A percentile compares a stretch with the other conserved stretches of the same genome.
Conservation (phyloP, 2,113 vertebrate genomes). For the Tautogolabrus adspersus region DNA sequence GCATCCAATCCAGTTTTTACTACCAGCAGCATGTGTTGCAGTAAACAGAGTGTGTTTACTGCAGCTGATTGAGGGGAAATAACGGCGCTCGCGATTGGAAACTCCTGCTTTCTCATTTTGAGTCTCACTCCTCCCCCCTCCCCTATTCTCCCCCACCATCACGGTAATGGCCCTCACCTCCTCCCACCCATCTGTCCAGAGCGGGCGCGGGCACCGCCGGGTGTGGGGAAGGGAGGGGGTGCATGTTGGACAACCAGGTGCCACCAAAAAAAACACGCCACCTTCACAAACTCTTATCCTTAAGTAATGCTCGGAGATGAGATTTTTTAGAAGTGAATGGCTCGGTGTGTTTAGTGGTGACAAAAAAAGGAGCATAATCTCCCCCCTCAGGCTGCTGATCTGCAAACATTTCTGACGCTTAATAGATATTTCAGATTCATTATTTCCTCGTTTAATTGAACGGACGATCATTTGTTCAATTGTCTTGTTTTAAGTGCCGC, state of each 20-base stretch:
- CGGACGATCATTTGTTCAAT: background rate
- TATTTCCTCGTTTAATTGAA: background rate
- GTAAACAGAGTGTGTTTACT: slow-evolving; percentile 67
- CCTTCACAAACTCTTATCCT: slow-evolving; percentile 1
- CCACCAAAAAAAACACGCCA: slow-evolving; percentile 14
- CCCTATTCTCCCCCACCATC: slow-evolving; percentile 52
- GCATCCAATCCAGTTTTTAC: slow-evolving; percentile 63
- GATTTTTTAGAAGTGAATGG: too few relatives aligned
- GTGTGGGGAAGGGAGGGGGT: slow-evolving; percentile 15
- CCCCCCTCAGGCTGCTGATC: background rate
- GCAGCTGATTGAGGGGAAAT: slow-evolving; percentile 60
- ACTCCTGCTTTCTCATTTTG: slow-evolving; percentile 66
- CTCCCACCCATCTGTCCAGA: slow-evolving; percentile 77
- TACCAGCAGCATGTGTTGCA: slow-evolving; percentile 64
- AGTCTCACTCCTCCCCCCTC: slow-evolving; percentile 36
- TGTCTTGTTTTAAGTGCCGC: too few relatives aligned
- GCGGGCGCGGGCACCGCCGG: slow-evolving; percentile 37
- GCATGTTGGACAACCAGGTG: slow-evolving; percentile 34
- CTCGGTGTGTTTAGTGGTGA: too few relatives aligned
- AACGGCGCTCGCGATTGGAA: slow-evolving; percentile 39
- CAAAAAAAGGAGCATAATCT: background rate
- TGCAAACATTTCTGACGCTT: background rate
- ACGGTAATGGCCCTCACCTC: slow-evolving; percentile 70
- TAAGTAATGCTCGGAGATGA: too few relatives aligned
- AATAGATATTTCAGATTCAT: background rate